phyloP scores from a whole-genome alignment of 2,113 vertebrate species.

The Calonectris borealis region DNA sequence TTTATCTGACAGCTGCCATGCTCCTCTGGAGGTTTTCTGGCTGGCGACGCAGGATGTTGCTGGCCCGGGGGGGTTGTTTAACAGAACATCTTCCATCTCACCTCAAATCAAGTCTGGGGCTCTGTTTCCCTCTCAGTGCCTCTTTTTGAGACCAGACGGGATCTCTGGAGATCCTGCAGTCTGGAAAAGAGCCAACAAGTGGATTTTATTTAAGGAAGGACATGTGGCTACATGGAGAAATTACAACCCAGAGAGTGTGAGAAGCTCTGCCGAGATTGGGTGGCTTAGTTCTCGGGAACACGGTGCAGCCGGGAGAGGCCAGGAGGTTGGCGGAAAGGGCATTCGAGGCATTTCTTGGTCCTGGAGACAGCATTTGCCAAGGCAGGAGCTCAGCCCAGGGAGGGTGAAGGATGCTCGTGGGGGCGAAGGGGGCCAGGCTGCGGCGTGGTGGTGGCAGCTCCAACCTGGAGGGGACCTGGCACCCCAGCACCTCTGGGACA shows the following conservation, averaged over 20 bases:
- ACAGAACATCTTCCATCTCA: not conserved
- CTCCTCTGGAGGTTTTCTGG: not conserved
- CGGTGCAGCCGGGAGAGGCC: not conserved
- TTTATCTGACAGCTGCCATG: not conserved
- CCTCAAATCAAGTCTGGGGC: not conserved
- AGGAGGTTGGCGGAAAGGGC: not conserved
- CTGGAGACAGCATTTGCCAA: not conserved
- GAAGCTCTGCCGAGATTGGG: not conserved
- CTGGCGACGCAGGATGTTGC: fast-evolving
- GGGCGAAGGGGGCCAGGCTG: not conserved
- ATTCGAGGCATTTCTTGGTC: fast-evolving
- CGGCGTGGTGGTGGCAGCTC: not conserved
- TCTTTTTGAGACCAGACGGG: not conserved
- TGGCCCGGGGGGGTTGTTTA: not conserved
- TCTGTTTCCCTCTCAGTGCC: not conserved
- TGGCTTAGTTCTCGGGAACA: fast-evolving
- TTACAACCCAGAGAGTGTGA: not conserved
- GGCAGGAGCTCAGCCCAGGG: not conserved
- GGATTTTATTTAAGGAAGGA: not conserved
- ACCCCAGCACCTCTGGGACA: not conserved
- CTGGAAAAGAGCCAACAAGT: not conserved
- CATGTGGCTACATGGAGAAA: not conserved
- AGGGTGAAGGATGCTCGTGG: not conserved
- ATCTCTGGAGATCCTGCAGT: not conserved
- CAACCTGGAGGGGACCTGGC: fast-evolving